phyloP scores from a whole-genome alignment of 2,797 vertebrate genomes.

The Schizothorax lantsangensis region DNA sequence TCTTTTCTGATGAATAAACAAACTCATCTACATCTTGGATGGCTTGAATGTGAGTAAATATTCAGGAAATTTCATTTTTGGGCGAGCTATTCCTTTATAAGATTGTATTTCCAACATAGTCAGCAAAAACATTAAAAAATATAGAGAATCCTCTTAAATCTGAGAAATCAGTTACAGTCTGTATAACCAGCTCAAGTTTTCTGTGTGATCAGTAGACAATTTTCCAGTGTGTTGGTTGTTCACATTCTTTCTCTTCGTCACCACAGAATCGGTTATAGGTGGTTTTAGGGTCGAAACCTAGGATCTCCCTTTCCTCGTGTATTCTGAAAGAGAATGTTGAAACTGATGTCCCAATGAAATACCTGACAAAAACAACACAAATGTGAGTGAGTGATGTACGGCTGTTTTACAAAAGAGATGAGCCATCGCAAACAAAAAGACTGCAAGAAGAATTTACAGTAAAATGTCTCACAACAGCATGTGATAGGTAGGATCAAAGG shows the following conservation, averaged over 20 bases:
- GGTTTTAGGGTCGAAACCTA: conserved; percentile 92
- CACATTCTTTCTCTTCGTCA: conserved; percentile 87
- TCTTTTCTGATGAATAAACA: not conserved
- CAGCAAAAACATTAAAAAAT: conserved; percentile 34
- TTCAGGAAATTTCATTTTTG: not conserved
- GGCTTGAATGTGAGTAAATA: not conserved
- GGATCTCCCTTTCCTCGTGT: conserved; percentile 94
- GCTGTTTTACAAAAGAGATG: not conserved
- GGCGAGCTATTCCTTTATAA: not conserved
- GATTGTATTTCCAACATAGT: not conserved
- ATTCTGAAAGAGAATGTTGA: conserved; percentile 98
- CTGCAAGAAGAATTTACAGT: not conserved
- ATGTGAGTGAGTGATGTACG: not conserved
- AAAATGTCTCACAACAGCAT: not conserved
- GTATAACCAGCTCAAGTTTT: conserved; percentile 63
- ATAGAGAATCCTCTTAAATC: conserved; percentile 31
- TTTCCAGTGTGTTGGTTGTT: conserved; percentile 98
- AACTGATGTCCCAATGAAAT: conserved; percentile 94
- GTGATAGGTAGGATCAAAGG: not conserved
- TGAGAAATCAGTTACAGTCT: not conserved
- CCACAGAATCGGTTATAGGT: conserved; percentile 97
- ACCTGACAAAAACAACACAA: conserved; percentile 72
- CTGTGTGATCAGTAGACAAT: conserved; percentile 81
- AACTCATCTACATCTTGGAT: not conserved
- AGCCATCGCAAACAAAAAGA: not conserved